Evolutionary conservation across 2,113 vertebrate species (phyloP).

Genomic region (Dipodomys ordii): DNA sequence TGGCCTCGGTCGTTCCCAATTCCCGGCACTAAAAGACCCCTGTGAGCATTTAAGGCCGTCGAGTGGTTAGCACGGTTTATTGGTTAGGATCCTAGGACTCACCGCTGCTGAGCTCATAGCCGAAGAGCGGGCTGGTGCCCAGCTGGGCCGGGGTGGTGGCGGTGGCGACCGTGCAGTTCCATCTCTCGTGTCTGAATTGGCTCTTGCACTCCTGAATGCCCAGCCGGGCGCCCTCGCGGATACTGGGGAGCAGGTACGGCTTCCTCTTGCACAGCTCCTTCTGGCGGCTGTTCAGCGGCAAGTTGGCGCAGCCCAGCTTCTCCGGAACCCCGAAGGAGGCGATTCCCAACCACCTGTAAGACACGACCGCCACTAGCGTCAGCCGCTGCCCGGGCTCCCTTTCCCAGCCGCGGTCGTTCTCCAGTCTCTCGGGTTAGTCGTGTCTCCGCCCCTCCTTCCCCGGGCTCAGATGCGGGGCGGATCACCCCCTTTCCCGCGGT

Average conservation of each 20-base stretch:
- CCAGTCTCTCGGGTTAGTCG: not conserved
- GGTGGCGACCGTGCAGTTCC: constrained; percentile 92
- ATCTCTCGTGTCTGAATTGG: constrained; percentile 95
- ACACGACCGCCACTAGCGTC: constrained; percentile 32
- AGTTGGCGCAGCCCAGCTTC: constrained; percentile 88
- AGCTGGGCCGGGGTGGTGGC: constrained; percentile 35
- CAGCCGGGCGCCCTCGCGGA: constrained; percentile 93
- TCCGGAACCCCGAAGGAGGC: constrained; percentile 90
- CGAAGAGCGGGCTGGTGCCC: constrained; percentile 86
- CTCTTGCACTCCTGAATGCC: constrained; percentile 93
- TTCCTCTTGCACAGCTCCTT: constrained; percentile 93
- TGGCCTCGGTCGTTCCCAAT: not conserved
- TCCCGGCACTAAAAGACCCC: not conserved
- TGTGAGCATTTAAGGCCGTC: not conserved
- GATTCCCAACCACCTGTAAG: constrained; percentile 94
- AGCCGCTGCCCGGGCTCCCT: not conserved
- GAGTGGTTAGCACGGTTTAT: too few relatives aligned
- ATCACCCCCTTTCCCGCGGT: not conserved
- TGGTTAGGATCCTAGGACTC: constrained; percentile 77
- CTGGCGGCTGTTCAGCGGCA: constrained; percentile 91
- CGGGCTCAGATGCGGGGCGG: not conserved
- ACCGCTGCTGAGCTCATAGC: constrained; percentile 93
- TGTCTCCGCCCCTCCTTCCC: not conserved
- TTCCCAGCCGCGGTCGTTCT: not conserved
- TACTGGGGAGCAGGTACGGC: constrained; percentile 92